phyloP scores from a whole-genome alignment of 2,888 invertebrate species.

The Scaptomyza cyrtandrae region DNA sequence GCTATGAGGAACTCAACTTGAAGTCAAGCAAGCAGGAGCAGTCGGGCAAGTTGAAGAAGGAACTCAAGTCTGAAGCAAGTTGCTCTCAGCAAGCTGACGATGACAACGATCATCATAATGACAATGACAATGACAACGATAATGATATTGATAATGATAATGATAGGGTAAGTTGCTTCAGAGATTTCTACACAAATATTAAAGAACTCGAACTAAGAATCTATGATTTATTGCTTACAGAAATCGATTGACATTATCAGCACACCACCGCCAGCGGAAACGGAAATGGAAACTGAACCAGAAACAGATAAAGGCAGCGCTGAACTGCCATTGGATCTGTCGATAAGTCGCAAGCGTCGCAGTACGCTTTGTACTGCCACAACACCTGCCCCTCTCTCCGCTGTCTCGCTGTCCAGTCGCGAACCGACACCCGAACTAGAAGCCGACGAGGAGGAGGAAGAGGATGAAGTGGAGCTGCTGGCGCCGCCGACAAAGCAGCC shows the following conservation, averaged over 20 bases:
- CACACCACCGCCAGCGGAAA: slow-evolving; percentile 76
- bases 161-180: slow-evolving; percentile 80
- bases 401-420: slow-evolving; percentile 24
- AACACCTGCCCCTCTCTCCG: slow-evolving; percentile 27
- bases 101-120: slow-evolving; percentile 9
- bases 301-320: slow-evolving; percentile 77
- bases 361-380: slow-evolving; percentile 62
- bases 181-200: background rate
- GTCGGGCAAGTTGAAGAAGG: slow-evolving; percentile 27
- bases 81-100: slow-evolving; percentile 49
- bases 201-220: background rate
- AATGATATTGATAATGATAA: slow-evolving; percentile 17
- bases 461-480: slow-evolving; percentile 24
- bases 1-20: slow-evolving; percentile 23
- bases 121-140: slow-evolving; percentile 16
- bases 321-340: slow-evolving; percentile 91
- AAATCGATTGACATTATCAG: slow-evolving; percentile 83
- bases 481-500: slow-evolving; percentile 49
- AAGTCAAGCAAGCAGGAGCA: background rate
- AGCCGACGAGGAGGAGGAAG: slow-evolving; percentile 21
- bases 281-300: slow-evolving; percentile 47
- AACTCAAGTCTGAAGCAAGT: slow-evolving; percentile 9
- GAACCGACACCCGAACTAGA: slow-evolving; percentile 39
- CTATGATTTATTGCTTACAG: slow-evolving; percentile 47
- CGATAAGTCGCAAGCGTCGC: slow-evolving; percentile 87